Evolutionary conservation across 2,797 vertebrate genomes (phyloP), one percentile per base, ranked within the genome.

Genomic region (Centroberyx gerrardi): DNA sequence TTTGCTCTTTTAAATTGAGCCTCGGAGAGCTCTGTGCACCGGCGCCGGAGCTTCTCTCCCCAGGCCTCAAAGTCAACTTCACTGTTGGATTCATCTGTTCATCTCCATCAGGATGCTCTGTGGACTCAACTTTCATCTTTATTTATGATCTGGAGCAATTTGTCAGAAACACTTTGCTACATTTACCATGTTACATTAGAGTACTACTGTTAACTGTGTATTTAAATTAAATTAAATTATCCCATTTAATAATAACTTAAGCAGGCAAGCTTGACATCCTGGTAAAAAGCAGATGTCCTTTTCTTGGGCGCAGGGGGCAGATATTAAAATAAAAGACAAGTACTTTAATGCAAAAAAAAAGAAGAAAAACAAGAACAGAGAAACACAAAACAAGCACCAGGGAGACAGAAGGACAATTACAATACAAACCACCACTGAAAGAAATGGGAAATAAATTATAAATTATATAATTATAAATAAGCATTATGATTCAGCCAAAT

Each of bases 361-460:
- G 4, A 33, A 33, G 33, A 69, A 60, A 58, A 67, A 69, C 56
- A 54, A 62, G 4, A 33, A 65, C 69, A 73, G 10, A 29, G 33
- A 62, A 78, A 74, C 38, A 84, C 38, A 84, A 76, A 77, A 76
- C 66, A 54, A 65, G 36, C 62, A 72, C 22, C 33, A 4, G 33
- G 12, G 29, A 72, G 33, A 22, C 22, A 5, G 7, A 33, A 5
- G 33, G 13, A 44, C 82, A 86, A 84, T 74, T 76, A 44, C 65
- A 59, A 62, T 18, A 72, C 72, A 72, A 82, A 79, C 65, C 73
- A 68, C 49, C 27, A n/a, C 55, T 4, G 18, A 33, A 80, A 62
- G 22, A 70, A 62, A 29, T 27, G 22, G 3, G 58, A 72, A 62
- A 68, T 38, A 22, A 22, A 22, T 17, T 13, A 40, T 8, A 42